A percentile compares a stretch with the other conserved stretches of the same genome.
Evolutionary conservation across 2,888 invertebrate species (phyloP).

Genomic region (Tuta absoluta): DNA sequence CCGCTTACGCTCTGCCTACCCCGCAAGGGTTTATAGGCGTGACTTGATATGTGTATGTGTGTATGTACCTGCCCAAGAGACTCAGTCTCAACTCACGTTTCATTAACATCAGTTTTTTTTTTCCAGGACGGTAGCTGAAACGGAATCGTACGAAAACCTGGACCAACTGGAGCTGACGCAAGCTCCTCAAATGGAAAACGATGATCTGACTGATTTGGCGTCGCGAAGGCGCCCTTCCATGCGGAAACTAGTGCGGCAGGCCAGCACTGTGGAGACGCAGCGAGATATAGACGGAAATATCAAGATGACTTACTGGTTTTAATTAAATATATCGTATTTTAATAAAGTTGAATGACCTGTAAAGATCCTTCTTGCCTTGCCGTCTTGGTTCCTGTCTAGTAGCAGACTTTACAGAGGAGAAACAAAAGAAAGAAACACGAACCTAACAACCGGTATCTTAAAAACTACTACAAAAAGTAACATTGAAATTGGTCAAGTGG

Average conservation of each 20-base stretch:
- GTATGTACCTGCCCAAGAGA: too few relatives aligned
- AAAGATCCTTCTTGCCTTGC: too few relatives aligned
- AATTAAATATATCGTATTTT: slow-evolving; percentile 39
- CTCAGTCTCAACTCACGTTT: too few relatives aligned
- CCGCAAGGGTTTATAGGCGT: too few relatives aligned
- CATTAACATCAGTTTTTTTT: slow-evolving; percentile 24
- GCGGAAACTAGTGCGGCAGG: slow-evolving; percentile 87
- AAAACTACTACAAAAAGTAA: too few relatives aligned
- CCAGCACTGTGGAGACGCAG: slow-evolving; percentile 91
- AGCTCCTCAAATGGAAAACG: slow-evolving; percentile 57
- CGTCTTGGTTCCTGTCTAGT: too few relatives aligned
- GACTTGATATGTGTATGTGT: too few relatives aligned
- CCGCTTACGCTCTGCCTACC: too few relatives aligned
- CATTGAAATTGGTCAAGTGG: too few relatives aligned
- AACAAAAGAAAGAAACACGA: too few relatives aligned
- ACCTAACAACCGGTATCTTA: too few relatives aligned
- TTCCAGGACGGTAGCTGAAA: slow-evolving; percentile 76
- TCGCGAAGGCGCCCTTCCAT: slow-evolving; percentile 79
- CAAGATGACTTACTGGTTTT: slow-evolving; percentile 94
- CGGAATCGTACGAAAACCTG: slow-evolving; percentile 88
- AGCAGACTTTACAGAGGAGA: too few relatives aligned
- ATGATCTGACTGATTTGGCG: slow-evolving; percentile 51
- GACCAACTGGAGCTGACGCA: slow-evolving; percentile 80
- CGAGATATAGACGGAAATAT: slow-evolving; percentile 89
- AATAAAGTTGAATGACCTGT: background rate